Percentiles rank a stretch among this genome's conserved stretches.
phyloP scores from a whole-genome alignment of 2,888 invertebrate genomes.

The Cerceris rybyensis region DNA sequence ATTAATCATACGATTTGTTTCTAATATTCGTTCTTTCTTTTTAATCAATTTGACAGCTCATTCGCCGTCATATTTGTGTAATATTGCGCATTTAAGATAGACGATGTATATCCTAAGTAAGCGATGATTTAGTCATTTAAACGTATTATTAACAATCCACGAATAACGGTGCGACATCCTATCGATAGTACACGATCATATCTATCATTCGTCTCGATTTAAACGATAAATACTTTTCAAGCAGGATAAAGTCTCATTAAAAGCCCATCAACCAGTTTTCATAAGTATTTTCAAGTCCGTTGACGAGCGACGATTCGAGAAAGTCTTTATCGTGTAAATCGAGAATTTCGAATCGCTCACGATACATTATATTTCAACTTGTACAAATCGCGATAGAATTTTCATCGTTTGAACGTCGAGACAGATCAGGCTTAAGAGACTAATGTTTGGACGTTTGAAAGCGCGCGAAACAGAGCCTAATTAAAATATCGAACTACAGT shows the following conservation, averaged over 20 bases:
- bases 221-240: not conserved
- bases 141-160: constrained; percentile 46
- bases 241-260: not conserved
- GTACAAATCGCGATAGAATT: constrained; percentile 52
- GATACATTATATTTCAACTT: constrained; percentile 32
- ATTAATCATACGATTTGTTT: not conserved
- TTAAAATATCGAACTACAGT: no score
- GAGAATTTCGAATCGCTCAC: constrained; percentile 34
- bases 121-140: constrained; percentile 49
- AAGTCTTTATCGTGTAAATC: constrained; percentile 12
- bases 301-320: not conserved
- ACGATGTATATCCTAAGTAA: constrained; percentile 29
- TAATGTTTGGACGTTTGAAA: not conserved
- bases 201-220: constrained; percentile 28
- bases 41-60: constrained; percentile 12
- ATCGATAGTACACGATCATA: constrained; percentile 39
- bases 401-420: constrained; percentile 22
- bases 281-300: not conserved
- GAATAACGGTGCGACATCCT: constrained; percentile 43
- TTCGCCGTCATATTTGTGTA: constrained; percentile 45
- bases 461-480: no score
- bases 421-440: not conserved
- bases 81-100: constrained; percentile 47
- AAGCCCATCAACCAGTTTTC: not conserved
- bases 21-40: not conserved